Conservation (phyloP, 2,888 invertebrate species). For the Trichogramma dendrolimi region DNA sequence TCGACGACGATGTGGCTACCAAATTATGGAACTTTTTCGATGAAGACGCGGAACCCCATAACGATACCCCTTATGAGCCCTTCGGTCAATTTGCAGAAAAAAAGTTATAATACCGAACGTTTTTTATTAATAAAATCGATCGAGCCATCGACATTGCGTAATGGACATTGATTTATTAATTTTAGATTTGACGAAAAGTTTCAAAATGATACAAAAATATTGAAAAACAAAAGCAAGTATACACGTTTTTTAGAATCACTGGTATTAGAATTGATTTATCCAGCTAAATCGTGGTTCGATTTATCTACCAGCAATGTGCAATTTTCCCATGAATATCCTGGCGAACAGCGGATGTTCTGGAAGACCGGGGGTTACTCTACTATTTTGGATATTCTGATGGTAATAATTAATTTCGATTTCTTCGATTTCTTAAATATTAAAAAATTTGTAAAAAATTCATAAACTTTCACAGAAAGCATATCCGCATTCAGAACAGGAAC, state of each 20-base stretch:
- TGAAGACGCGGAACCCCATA: too few species aligned
- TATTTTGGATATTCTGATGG: too few species aligned
- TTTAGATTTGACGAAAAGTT: conserved; percentile 30
- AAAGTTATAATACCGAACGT: not conserved
- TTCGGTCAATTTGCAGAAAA: conserved; percentile 2
- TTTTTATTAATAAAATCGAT: not conserved
- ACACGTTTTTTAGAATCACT: conserved; percentile 26
- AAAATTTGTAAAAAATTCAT: not conserved
- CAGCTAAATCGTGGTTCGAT: conserved; percentile 26
- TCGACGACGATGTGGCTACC: not conserved
- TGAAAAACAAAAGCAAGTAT: conserved; percentile 22
- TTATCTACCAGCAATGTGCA: not conserved
- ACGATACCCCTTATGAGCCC: not conserved
- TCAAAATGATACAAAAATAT: conserved; percentile 26
- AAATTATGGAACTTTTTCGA: not conserved
- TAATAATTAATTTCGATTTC: not conserved
- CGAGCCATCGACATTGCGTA: too few species aligned
- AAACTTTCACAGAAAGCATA: conserved; percentile 36
- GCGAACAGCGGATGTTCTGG: conserved; percentile 11
- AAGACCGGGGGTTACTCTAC: conserved; percentile 12
- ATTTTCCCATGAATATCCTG: not conserved
- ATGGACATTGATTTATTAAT: not conserved
- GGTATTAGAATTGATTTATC: conserved; percentile 6
- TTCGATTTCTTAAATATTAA: not conserved
- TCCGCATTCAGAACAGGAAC: conserved; percentile 40